Conservation (phyloP, 2,797 vertebrate genomes). For the Coendou prehensilis region DNA sequence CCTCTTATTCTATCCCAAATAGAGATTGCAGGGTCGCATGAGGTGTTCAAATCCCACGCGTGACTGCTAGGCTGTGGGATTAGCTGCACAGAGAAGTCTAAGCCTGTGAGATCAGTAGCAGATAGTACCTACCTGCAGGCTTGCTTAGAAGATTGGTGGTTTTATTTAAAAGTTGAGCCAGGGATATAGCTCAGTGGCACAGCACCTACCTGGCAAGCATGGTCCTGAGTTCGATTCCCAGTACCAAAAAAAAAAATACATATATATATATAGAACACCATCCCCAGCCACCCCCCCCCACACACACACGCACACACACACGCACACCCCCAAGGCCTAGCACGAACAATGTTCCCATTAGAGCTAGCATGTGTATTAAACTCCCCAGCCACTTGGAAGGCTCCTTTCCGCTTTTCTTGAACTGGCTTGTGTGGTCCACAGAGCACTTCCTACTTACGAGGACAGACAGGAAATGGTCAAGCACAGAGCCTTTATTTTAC, state of each 20-base stretch:
- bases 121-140: background rate
- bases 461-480: constrained; percentile 76
- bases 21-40: background rate
- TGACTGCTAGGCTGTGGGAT: background rate
- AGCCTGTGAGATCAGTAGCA: background rate
- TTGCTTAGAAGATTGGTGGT: background rate
- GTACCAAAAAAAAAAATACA: background rate
- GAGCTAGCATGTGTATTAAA: background rate
- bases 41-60: background rate
- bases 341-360: background rate
- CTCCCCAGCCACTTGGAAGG: background rate
- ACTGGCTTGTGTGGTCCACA: constrained; percentile 27
- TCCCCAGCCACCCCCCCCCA: background rate
- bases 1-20: background rate
- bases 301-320: background rate
- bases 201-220: background rate
- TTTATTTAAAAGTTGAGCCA: constrained; percentile 9
- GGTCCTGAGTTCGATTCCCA: too few species aligned
- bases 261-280: background rate
- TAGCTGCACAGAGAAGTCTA: background rate
- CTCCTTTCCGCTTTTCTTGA: background rate
- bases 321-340: background rate
- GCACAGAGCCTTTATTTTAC: constrained; percentile 90
- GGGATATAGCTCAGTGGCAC: background rate
- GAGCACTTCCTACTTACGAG: constrained; percentile 61